phyloP scores from a whole-genome alignment of 2,113 vertebrate genomes.

The Cavia porcellus region DNA sequence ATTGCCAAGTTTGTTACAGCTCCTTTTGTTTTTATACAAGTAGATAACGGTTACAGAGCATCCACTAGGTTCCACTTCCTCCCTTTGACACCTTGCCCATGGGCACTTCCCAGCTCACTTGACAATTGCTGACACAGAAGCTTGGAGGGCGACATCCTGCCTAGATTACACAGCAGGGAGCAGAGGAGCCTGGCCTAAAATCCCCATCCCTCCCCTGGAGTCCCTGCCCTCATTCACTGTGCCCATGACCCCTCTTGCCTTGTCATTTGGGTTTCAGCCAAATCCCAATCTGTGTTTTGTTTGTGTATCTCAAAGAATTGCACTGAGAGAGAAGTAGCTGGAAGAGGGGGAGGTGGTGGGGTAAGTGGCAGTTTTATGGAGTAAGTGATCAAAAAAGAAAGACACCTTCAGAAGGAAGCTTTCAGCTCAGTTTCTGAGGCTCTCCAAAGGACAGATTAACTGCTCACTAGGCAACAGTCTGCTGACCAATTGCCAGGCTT shows the following conservation, averaged over 20 bases:
- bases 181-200: background rate
- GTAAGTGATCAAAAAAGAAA: constrained; percentile 6
- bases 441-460: constrained; percentile 31
- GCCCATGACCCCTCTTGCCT: background rate
- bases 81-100: rapidly evolving
- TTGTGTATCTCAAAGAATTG: background rate
- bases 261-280: background rate
- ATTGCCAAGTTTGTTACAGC: background rate
- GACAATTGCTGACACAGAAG: background rate
- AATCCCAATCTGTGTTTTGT: background rate
- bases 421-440: background rate
- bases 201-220: background rate
- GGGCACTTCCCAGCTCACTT: background rate
- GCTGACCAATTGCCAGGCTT: constrained; percentile 33
- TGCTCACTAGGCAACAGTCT: background rate
- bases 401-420: constrained; percentile 8
- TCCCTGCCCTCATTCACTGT: background rate
- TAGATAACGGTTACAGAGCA: background rate
- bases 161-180: background rate
- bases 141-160: background rate
- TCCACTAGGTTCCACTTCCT: no score
- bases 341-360: rapidly evolving
- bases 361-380: background rate
- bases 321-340: background rate
- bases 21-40: background rate